Evolutionary conservation across 2,113 vertebrate species (phyloP).

Genomic region (Opisthocomus hoazin): DNA sequence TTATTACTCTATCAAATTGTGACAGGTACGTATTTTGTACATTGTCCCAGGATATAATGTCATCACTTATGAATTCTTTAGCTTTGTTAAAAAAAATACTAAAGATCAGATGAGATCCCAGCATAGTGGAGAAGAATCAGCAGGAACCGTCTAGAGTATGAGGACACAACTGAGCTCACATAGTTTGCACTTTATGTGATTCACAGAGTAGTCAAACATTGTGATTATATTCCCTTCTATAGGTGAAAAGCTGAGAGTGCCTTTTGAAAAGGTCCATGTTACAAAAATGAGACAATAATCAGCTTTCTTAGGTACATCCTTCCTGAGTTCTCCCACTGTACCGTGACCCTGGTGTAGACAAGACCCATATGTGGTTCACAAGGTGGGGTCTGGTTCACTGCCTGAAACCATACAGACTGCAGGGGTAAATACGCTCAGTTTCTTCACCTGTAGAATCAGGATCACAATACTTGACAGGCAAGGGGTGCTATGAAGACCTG

Average conservation of each 20-base stretch:
- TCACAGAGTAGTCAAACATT: not conserved
- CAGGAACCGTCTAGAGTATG: not conserved
- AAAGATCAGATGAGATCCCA: not conserved
- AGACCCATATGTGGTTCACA: not conserved
- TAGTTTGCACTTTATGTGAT: not conserved
- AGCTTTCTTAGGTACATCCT: not conserved
- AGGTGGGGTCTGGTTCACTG: not conserved
- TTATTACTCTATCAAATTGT: not conserved
- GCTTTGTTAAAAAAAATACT: not conserved
- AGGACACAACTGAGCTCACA: not conserved
- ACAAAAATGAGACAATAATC: not conserved
- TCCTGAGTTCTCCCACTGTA: not conserved
- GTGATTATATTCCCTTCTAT: not conserved
- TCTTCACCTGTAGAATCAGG: not conserved
- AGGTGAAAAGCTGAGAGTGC: not conserved
- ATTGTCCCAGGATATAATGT: not conserved
- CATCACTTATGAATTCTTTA: not conserved
- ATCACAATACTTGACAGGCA: not conserved
- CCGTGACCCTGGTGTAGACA: not conserved
- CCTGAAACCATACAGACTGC: not conserved
- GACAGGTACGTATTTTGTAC: not conserved
- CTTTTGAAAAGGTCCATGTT: not conserved
- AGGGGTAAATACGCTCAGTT: not conserved
- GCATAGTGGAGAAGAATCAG: not conserved
- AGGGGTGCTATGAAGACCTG: not conserved